Percentiles rank a stretch among this genome's conserved stretches.
Conservation (phyloP, 1,140 invertebrate species). For the Drosophila nebulosa region DNA sequence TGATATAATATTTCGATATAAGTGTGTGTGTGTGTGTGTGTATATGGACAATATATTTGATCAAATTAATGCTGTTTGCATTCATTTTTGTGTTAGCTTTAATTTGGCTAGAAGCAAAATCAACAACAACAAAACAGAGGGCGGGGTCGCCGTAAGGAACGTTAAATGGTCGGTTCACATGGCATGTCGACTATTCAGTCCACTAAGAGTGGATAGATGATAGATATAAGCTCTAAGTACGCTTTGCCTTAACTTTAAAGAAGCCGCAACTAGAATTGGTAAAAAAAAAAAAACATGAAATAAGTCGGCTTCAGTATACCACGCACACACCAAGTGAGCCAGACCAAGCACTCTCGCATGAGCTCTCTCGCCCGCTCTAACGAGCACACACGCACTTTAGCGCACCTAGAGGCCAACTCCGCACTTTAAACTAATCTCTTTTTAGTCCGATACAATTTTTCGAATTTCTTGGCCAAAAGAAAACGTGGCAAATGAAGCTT, state of each 20-base stretch:
- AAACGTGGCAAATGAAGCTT: too few relatives aligned
- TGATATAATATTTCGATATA: slow-evolving; percentile 35
- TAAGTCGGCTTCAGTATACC: too few relatives aligned
- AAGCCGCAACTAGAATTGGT: neutral
- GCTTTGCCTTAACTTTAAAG: neutral
- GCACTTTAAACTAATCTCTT: too few relatives aligned
- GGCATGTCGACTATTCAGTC: neutral
- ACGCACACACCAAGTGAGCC: too few relatives aligned
- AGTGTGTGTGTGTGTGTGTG: slow-evolving; percentile 14
- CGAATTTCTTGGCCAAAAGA: too few relatives aligned
- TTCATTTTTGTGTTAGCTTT: slow-evolving; percentile 30
- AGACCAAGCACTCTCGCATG: too few relatives aligned
- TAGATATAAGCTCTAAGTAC: neutral
- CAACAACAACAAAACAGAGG: slow-evolving; percentile 18
- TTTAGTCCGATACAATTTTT: too few relatives aligned
- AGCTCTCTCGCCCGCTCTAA: too few relatives aligned
- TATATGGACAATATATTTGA: slow-evolving; percentile 53
- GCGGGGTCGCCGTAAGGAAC: neutral
- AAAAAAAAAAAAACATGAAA: too few relatives aligned
- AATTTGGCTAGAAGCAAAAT: slow-evolving; percentile 50
- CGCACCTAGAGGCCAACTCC: too few relatives aligned
- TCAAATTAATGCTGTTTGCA: slow-evolving; percentile 69
- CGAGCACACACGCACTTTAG: too few relatives aligned
- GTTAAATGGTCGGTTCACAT: slow-evolving; percentile 4
- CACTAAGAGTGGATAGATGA: neutral